Base-by-base conservation (phyloP, 2,113 vertebrate genomes). In the Elephantulus edwardii region DNA sequence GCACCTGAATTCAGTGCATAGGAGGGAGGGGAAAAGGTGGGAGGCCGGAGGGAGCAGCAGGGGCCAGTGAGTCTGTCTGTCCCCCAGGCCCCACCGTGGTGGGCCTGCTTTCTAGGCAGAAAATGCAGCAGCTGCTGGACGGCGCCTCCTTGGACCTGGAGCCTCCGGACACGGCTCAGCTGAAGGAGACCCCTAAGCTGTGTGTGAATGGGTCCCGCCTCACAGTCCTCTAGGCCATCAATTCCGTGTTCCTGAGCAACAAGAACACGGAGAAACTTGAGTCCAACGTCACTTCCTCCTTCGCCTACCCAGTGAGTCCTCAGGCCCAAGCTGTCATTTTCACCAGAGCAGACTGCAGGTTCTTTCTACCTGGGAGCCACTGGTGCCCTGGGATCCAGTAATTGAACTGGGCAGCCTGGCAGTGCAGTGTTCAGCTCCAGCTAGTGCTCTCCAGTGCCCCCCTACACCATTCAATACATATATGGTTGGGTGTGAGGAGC, bases 201-300 rank as follows among this genome's bases (percentile, higher is more conserved):
- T 66, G 66, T 0, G 11, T 93, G 6, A 16, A 0, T 0, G 40
- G 9, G 0, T 50, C 3, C 48, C 33, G 20, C 10, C 1, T 92
- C 40, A 80, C 93, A 17, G 96, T 98, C 46, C 95, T 98, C 97
- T 80, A 97, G 58, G 87, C 97, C 92, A 10, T 96, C 95, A 92
- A 40, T 72, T 98, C 98, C 0, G 97, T 95, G 46, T 95, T 97
- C 30, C 95, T 98, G 50, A 98, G 96, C 46, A 98, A 98, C 92
- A 52, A 1, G 3, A 16, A 98, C 74, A 98, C 97, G 0, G 20
- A 50, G 28, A 19, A 88, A 6, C 98, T 98, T 1, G 2, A 56
- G 62, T 64, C 95, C 0, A 94, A 97, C 0, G 71, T 98, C 74
- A 96, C 14, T 0, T 78, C 99, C 17, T 96, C 90, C 40, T 97